Base-by-base conservation (phyloP, 53 echinoderm and acorn worm genomes). In the Echinometra lucunter region DNA sequence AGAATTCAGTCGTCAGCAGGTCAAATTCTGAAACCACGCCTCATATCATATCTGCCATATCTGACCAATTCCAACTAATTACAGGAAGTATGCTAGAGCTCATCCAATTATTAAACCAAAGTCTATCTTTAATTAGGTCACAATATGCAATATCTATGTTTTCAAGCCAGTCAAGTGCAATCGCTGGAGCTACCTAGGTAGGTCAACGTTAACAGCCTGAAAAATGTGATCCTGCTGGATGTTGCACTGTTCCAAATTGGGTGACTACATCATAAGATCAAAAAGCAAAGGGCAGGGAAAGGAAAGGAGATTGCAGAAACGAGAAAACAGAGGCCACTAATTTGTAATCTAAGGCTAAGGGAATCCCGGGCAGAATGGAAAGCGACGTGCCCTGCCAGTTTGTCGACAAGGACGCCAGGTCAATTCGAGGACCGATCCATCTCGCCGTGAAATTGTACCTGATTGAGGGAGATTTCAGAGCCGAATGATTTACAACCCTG, bases 401-500 rank as follows among this genome's bases (percentile, higher is more conserved):
- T 53, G 53, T 88, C 57, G 55, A 30, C 88, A 57, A 88, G 49
- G 63, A 57, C 40, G 58, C 57, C 90, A 90, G 90, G 90, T 90
- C 90, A 90, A 57, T 58, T 58, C 58, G 58, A 57, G 63, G 58
- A 34, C 58, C 58, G 42, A 60, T 58, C 58, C 90, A 63, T 90
- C 37, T 9, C 66, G 5, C 57, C 60, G 66, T 63, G 63, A 90
- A 90, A 90, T 90, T 37, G 58, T 3, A 90, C 40, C 63, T 60
- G 90, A 90, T 90, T 90, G 90, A 38, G 19, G 90, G 35, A 90
- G 66, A 90, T 90, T 63, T 63, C 90, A 60, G 90, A 60, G 60
- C 40, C 35, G 58, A 90, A 40, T 90, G 63, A 90, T 40, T 90
- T 90, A 88, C 88, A 55, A 78, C 42, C 78, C 78, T 23, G 37